phyloP scores from a whole-genome alignment of 2,888 invertebrate genomes.

The Entomobrya multifasciata region DNA sequence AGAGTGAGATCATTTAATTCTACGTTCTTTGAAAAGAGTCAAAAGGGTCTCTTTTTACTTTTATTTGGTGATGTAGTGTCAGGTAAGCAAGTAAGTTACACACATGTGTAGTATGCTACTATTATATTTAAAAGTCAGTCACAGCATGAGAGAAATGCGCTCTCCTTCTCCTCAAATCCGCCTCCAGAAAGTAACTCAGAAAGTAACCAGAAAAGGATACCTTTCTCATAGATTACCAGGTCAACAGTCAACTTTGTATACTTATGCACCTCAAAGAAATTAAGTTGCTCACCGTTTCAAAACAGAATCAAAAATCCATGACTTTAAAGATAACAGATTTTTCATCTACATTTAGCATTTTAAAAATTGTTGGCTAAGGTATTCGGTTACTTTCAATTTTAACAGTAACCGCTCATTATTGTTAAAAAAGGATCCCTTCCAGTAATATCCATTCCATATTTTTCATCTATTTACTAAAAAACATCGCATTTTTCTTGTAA shows the following conservation, averaged over 20 bases:
- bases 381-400: constrained; percentile 8
- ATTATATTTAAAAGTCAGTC: constrained; percentile 65
- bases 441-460: constrained; percentile 19
- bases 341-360: constrained; percentile 12
- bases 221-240: no score
- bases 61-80: background rate
- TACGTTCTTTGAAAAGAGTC: background rate
- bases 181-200: no score
- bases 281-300: no score
- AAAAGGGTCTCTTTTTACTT: constrained; percentile 3
- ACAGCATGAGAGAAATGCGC: constrained; percentile 69
- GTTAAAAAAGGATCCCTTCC: background rate
- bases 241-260: no score
- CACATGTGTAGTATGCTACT: constrained; percentile 47
- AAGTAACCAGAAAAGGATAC: no score
- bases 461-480: constrained; percentile 32
- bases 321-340: no score
- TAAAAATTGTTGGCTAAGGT: constrained; percentile 21
- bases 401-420: background rate
- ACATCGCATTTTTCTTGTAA: constrained; percentile 47
- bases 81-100: background rate
- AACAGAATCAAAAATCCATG: no score
- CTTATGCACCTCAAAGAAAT: no score
- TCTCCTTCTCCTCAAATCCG: constrained; percentile 25
- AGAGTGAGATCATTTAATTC: constrained; percentile 51